Conservation (phyloP, 2,888 invertebrate species). For the Luffia ferchaultella region DNA sequence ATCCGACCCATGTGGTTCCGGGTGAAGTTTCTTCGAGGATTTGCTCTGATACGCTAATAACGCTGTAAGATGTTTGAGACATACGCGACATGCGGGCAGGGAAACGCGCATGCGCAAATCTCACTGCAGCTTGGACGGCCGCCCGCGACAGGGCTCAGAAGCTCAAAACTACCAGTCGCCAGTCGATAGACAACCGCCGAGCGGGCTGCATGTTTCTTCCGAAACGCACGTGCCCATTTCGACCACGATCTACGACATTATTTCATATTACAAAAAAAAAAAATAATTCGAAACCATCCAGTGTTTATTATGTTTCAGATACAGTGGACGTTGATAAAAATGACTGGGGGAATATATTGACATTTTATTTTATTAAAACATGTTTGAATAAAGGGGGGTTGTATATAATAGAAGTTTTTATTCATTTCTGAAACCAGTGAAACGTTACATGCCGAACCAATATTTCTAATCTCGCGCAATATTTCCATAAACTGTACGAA, state of each 20-base stretch:
- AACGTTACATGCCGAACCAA: no score
- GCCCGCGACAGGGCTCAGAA: conserved; percentile 29
- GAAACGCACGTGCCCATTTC: neutral
- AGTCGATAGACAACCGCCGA: conserved; percentile 42
- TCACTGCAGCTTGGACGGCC: conserved; percentile 45
- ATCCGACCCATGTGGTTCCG: conserved; percentile 9
- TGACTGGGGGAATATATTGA: no score
- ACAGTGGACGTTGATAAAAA: no score
- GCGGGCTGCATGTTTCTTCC: conserved; percentile 22
- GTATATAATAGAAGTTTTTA: no score
- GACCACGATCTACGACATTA: neutral
- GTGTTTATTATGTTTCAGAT: no score
- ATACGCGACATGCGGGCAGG: conserved; percentile 27
- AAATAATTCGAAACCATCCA: no score
- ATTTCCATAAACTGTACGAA: no score
- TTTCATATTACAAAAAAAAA: no score
- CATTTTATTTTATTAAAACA: no score
- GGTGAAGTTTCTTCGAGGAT: conserved; percentile 9
- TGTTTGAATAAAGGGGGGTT: no score
- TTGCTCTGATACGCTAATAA: conserved; percentile 11
- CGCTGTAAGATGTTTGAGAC: conserved; percentile 24
- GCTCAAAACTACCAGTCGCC: conserved; percentile 33
- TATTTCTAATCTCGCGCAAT: no score
- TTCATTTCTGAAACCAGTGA: no score
- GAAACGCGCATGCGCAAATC: conserved; percentile 44